phyloP scores from a whole-genome alignment of 1,140 invertebrate species.

The Drosophila paulistorum region DNA sequence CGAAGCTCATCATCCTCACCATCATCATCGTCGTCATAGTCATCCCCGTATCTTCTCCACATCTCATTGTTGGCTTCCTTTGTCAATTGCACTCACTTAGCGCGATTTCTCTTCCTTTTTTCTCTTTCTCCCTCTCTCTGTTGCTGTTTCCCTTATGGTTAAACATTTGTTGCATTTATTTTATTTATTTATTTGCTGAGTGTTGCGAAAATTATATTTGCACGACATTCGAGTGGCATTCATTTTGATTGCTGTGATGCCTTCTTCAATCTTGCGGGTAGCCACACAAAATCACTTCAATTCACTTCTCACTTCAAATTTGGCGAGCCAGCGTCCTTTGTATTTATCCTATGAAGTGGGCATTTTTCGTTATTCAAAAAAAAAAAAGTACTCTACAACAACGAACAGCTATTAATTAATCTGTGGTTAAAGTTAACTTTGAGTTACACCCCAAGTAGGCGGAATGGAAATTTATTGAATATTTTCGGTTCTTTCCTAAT shows the following conservation, averaged over 20 bases:
- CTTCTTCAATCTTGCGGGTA: conserved; percentile 47
- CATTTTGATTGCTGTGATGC: conserved; percentile 64
- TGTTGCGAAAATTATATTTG: conserved; percentile 76
- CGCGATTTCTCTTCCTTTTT: conserved; percentile 42
- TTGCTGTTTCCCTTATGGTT: no score
- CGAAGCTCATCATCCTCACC: conserved; percentile 45
- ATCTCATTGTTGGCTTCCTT: conserved; percentile 72
- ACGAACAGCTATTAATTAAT: conserved; percentile 48
- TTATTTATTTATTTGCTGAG: conserved; percentile 72
- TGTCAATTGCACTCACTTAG: conserved; percentile 77
- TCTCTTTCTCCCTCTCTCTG: background rate
- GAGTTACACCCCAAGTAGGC: no score
- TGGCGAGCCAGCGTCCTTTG: conserved; percentile 47
- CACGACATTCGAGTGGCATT: conserved; percentile 63
- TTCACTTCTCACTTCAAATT: conserved; percentile 24
- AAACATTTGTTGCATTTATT: conserved; percentile 60
- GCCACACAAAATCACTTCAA: conserved; percentile 69
- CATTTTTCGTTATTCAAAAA: conserved; percentile 40
- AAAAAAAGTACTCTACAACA: background rate
- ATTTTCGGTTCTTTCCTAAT: no score
- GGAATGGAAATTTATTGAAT: no score
- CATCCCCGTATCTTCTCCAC: background rate
- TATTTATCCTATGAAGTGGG: conserved; percentile 35
- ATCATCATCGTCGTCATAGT: conserved; percentile 5
- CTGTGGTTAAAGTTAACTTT: conserved; percentile 47